Conservation (phyloP, 2,797 vertebrate species). For the Delichon dasypus region DNA sequence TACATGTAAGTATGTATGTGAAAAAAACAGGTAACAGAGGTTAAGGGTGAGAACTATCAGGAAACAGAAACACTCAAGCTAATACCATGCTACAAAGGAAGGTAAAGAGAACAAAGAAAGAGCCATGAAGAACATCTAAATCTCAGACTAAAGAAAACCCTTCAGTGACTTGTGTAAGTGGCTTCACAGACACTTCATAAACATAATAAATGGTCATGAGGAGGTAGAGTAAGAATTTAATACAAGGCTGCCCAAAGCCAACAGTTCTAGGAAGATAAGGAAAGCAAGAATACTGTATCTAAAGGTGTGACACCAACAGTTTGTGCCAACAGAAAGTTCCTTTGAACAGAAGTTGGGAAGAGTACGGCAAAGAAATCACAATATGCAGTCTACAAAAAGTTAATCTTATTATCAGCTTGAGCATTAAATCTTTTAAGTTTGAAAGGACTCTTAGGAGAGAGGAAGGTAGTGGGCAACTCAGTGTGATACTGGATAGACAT, state of each 20-base stretch:
- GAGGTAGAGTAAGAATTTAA: background rate
- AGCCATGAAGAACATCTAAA: background rate
- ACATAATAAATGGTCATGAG: background rate
- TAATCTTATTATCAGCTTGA: background rate
- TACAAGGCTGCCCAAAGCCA: background rate
- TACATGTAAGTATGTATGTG: background rate
- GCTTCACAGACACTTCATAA: background rate
- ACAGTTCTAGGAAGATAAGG: background rate
- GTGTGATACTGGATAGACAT: background rate
- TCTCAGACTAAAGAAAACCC: background rate
- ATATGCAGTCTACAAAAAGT: background rate
- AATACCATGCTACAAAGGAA: background rate
- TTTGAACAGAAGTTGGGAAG: background rate
- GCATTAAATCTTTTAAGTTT: background rate
- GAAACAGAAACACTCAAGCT: background rate
- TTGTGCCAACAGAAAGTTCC: background rate
- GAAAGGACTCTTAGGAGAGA: background rate
- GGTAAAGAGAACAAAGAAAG: background rate
- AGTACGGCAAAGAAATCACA: background rate
- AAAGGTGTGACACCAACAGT: background rate
- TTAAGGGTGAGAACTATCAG: background rate
- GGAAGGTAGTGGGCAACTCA: background rate
- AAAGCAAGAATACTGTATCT: background rate
- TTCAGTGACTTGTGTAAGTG: background rate
- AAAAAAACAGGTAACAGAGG: background rate